Evolutionary conservation across 2,888 invertebrate genomes (phyloP), one percentile per base, ranked within the genome.

Genomic region (Crossocerus cetratus): DNA sequence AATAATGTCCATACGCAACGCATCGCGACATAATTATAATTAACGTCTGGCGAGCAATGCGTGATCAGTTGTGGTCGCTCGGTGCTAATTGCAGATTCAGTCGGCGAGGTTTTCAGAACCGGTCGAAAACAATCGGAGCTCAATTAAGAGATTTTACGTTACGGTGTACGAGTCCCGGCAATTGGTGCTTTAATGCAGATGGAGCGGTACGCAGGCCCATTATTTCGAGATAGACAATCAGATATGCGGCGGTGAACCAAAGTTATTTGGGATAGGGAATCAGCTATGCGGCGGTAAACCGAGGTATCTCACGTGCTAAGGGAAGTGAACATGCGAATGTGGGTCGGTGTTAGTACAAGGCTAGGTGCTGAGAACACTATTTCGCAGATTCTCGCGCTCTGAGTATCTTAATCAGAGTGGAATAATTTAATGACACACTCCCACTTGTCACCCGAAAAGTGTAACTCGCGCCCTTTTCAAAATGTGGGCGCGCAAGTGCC

Each of bases 211-310:
- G 57, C 65, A 66, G 70, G 69, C 65, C 73, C 76, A 69, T 78
- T 81, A 78, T 72, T 78, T 64, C 78, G 69, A 62, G 72, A 76
- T 81, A 78, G 78, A 81, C 80, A 80, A 81, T 80, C 81, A 78
- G 72, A 67, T 80, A 78, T 81, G 80, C 77, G 57, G 80, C 67
- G 80, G 80, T 78, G 68, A 74, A 81, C 80, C 80, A 80, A 76
- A 81, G 78, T 80, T 80, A 80, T 80, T 81, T 74, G 78, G 76
- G 78, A 66, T 80, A 74, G 78, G 81, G 78, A 76, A 80, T 80
- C 80, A 80, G 81, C 81, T 80, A 80, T 80, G 80, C 81, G 66
- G 81, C 72, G 80, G 80, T 80, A 69, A 78, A 78, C 80, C 80
- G 76, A 78, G 78, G 81, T 78, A 80, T 81, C 81, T 78, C 81